Percentiles rank a stretch among this genome's conserved stretches.
Conservation (phyloP, 2,888 invertebrate species). For the Linnaemya vulpina region DNA sequence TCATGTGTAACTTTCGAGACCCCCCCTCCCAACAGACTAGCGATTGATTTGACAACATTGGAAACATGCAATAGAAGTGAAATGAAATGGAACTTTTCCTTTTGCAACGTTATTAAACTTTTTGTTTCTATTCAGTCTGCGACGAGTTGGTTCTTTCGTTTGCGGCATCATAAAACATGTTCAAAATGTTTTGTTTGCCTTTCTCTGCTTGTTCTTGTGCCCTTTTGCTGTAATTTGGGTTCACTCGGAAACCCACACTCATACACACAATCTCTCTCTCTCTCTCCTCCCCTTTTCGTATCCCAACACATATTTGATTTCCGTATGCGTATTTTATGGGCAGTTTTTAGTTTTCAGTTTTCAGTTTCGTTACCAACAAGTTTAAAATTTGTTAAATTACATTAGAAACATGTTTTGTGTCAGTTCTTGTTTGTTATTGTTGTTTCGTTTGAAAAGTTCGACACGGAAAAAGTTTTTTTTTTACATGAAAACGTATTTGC, state of each 20-base stretch:
- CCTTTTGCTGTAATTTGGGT: background rate
- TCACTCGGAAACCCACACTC: constrained; percentile 1
- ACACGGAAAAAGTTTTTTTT: constrained; percentile 9
- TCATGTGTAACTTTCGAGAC: constrained; percentile 23
- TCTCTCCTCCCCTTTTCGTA: background rate
- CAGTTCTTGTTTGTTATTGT: background rate
- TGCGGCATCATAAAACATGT: constrained; percentile 17
- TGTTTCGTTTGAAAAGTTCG: constrained; percentile 18
- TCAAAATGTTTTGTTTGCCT: constrained; percentile 15
- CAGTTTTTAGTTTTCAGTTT: background rate
- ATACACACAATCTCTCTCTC: too few species aligned
- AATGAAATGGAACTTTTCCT: constrained; percentile 13
- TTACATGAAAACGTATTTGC: constrained; percentile 31
- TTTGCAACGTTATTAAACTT: constrained; percentile 43
- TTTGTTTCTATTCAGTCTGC: background rate
- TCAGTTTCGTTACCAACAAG: background rate
- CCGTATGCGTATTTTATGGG: background rate
- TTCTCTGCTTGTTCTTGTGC: background rate
- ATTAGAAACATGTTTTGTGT: constrained; percentile 37
- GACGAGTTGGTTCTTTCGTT: background rate
- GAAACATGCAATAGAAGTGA: constrained; percentile 20
- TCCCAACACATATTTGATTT: constrained; percentile 22
- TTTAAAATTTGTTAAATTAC: constrained; percentile 14
- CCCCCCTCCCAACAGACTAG: constrained; percentile 6
- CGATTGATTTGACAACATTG: constrained; percentile 14